Conservation (phyloP, 2,888 invertebrate genomes). For the Crioceris asparagi region DNA sequence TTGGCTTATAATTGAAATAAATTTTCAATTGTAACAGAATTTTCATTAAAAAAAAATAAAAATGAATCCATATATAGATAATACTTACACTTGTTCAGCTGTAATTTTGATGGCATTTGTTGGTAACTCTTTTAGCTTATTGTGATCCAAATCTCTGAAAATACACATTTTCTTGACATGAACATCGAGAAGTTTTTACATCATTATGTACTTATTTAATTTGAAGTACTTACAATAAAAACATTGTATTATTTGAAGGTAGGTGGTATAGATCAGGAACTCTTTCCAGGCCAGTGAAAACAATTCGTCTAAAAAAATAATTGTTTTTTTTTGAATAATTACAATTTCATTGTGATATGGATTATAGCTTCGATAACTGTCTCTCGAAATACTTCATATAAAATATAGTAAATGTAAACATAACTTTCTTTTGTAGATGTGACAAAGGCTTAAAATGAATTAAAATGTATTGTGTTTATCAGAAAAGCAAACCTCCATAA, state of each 20-base stretch:
- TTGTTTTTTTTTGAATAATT: too few relatives aligned
- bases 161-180: neutral
- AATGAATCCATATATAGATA: too few relatives aligned
- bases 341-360: too few relatives aligned
- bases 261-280: slow-evolving; percentile 57
- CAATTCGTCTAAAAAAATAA: slow-evolving; percentile 56
- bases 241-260: slow-evolving; percentile 46
- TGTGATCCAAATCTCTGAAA: slow-evolving; percentile 62
- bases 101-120: slow-evolving; percentile 56
- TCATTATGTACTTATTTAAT: neutral
- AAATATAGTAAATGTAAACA: too few relatives aligned
- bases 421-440: neutral
- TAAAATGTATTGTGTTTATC: too few relatives aligned
- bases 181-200: neutral
- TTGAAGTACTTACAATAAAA: slow-evolving; percentile 54
- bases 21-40: too few relatives aligned
- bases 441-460: neutral
- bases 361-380: too few relatives aligned
- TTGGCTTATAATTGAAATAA: too few relatives aligned
- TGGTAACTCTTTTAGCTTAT: slow-evolving; percentile 53
- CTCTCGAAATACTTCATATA: too few relatives aligned
- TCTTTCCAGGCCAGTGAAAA: slow-evolving; percentile 54
- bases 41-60: too few relatives aligned
- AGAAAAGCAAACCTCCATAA: too few relatives aligned
- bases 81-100: slow-evolving; percentile 69